Conservation (phyloP, 2,888 invertebrate genomes). For the Caenorhabditis plicata region DNA sequence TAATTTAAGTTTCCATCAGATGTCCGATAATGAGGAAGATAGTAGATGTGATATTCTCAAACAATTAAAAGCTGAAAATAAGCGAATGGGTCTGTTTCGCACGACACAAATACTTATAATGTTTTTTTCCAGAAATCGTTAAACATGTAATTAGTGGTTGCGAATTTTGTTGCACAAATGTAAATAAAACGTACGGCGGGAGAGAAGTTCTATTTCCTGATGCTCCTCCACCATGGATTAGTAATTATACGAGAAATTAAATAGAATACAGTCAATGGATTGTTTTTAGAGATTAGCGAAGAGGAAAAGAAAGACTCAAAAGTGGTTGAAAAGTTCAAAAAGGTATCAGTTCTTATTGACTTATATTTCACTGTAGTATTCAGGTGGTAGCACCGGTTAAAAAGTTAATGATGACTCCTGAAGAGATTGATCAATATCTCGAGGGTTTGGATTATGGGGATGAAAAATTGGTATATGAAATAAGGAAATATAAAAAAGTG, state of each 20-base stretch:
- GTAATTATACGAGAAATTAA: constrained; percentile 6
- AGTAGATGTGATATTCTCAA: constrained; percentile 8
- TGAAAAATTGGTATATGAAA: constrained; percentile 9
- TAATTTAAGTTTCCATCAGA: background rate
- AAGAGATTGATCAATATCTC: constrained; percentile 22
- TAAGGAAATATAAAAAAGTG: constrained; percentile 11
- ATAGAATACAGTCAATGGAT: background rate
- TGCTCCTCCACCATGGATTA: constrained; percentile 22
- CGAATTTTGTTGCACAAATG: constrained; percentile 13
- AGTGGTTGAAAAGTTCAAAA: constrained; percentile 14
- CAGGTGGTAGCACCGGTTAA: too few relatives aligned
- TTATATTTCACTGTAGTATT: background rate
- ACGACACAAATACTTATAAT: background rate
- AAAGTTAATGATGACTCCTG: constrained; percentile 2
- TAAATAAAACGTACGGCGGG: constrained; percentile 7
- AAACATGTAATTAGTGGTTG: constrained; percentile 16
- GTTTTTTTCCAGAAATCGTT: constrained; percentile 10
- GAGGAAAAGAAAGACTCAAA: constrained; percentile 10
- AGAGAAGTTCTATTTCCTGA: constrained; percentile 20
- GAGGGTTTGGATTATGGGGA: constrained; percentile 12
- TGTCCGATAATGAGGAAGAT: background rate
- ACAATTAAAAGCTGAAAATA: constrained; percentile 10
- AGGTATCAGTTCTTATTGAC: constrained; percentile 4
- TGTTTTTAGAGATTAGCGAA: constrained; percentile 11
- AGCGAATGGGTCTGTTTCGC: constrained; percentile 9